Evolutionary conservation across 2,797 vertebrate genomes (phyloP).

Genomic region (Gymnoscopelus braueri): DNA sequence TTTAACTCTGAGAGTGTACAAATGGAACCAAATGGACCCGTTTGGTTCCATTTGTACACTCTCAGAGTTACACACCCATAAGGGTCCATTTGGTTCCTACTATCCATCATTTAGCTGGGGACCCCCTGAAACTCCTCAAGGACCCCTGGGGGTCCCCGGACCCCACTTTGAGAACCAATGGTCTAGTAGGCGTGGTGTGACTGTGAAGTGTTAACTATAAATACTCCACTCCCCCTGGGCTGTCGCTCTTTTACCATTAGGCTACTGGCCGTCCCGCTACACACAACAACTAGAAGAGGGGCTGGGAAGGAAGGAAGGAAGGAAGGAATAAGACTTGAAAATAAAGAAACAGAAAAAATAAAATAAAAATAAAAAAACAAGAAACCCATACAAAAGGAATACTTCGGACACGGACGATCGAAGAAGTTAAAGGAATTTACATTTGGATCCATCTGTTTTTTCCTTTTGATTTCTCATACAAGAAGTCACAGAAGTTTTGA

Average conservation of each 20-base stretch:
- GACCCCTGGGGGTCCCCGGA: too few relatives aligned
- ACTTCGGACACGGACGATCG: slow-evolving; percentile 15
- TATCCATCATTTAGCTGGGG: too few relatives aligned
- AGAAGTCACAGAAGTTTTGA: slow-evolving; percentile 32
- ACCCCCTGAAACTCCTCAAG: too few relatives aligned
- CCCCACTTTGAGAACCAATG: too few relatives aligned
- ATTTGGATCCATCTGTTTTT: neutral
- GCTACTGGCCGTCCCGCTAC: neutral
- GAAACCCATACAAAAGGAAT: slow-evolving; percentile 19
- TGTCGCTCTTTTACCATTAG: slow-evolving; percentile 42
- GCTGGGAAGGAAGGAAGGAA: neutral
- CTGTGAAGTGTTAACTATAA: slow-evolving; percentile 40
- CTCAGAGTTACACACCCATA: too few relatives aligned
- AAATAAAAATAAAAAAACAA: neutral
- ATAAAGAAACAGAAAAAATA: neutral
- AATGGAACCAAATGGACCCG: too few relatives aligned
- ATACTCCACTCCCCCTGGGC: slow-evolving; percentile 21
- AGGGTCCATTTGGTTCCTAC: too few relatives aligned
- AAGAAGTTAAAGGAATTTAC: slow-evolving; percentile 54
- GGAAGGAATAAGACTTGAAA: slow-evolving; percentile 33
- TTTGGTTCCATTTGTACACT: too few relatives aligned
- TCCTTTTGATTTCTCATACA: neutral
- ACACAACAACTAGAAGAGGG: neutral
- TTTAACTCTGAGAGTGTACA: too few relatives aligned
- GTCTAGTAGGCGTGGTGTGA: slow-evolving; percentile 45